Evolutionary conservation across 2,797 vertebrate species (phyloP).

Genomic region (Cuculus canorus): DNA sequence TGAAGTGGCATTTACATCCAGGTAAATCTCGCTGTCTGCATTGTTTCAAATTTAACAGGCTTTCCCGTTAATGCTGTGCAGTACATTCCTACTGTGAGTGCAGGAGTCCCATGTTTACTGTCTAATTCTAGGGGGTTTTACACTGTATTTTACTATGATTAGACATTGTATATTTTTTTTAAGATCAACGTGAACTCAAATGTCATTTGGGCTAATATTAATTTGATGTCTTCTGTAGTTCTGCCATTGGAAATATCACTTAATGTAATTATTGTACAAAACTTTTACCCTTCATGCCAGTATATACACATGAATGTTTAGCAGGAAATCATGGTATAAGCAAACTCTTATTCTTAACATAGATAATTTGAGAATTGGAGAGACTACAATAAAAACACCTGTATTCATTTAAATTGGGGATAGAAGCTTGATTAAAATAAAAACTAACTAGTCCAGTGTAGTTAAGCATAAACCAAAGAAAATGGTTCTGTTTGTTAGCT

Average conservation of each 20-base stretch:
- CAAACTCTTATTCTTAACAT: conserved; percentile 24
- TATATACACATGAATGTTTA: conserved; percentile 30
- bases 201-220: conserved; percentile 12
- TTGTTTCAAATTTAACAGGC: conserved; percentile 63
- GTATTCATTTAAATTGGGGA: background rate
- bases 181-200: conserved; percentile 33
- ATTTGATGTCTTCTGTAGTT: conserved; percentile 58
- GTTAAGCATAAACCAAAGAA: conserved; percentile 91
- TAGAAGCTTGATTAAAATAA: background rate
- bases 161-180: conserved; percentile 16
- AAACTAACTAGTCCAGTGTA: conserved; percentile 59
- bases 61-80: conserved; percentile 67
- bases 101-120: conserved; percentile 71
- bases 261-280: conserved; percentile 62
- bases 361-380: conserved; percentile 48
- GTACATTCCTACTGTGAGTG: conserved; percentile 70
- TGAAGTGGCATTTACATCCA: conserved; percentile 68
- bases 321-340: conserved; percentile 19
- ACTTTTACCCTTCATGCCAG: conserved; percentile 26
- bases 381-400: background rate
- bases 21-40: conserved; percentile 63
- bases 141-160: conserved; percentile 55
- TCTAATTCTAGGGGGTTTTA: conserved; percentile 50
- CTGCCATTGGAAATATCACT: conserved; percentile 59
- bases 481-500: conserved; percentile 78